Conservation (phyloP, 2,113 vertebrate species). For the Triplophysa siluroides region DNA sequence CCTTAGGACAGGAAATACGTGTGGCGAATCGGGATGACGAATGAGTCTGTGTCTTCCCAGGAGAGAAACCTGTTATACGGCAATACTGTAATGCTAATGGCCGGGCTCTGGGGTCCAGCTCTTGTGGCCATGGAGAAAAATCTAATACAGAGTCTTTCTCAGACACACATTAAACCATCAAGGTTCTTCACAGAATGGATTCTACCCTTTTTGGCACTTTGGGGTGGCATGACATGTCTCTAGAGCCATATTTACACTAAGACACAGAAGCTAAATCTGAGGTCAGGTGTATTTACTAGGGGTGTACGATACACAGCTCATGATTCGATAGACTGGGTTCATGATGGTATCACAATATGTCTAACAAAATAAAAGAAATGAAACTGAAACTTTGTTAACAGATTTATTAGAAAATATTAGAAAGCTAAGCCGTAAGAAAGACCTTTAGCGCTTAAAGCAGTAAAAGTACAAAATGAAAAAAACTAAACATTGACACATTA, state of each 20-base stretch:
- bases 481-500: too few relatives aligned
- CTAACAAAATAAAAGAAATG: too few relatives aligned
- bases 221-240: background rate
- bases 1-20: slow-evolving; percentile 17
- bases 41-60: slow-evolving; percentile 35
- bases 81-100: slow-evolving; percentile 34
- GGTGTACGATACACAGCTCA: too few relatives aligned
- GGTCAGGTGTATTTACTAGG: too few relatives aligned
- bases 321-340: too few relatives aligned
- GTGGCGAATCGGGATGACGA: slow-evolving; percentile 19
- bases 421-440: too few relatives aligned
- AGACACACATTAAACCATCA: slow-evolving; percentile 34
- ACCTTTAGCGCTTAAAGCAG: too few relatives aligned
- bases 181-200: background rate
- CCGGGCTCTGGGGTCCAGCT: slow-evolving; percentile 36
- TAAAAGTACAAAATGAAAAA: too few relatives aligned
- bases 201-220: background rate
- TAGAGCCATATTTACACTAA: background rate
- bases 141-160: slow-evolving; percentile 25
- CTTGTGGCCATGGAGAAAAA: slow-evolving; percentile 41
- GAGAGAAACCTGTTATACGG: slow-evolving; percentile 26
- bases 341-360: too few relatives aligned
- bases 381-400: too few relatives aligned
- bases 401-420: too few relatives aligned
- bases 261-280: too few relatives aligned